Evolutionary conservation across 2,888 invertebrate species (phyloP).

Genomic region (Heteromurus nitidus): DNA sequence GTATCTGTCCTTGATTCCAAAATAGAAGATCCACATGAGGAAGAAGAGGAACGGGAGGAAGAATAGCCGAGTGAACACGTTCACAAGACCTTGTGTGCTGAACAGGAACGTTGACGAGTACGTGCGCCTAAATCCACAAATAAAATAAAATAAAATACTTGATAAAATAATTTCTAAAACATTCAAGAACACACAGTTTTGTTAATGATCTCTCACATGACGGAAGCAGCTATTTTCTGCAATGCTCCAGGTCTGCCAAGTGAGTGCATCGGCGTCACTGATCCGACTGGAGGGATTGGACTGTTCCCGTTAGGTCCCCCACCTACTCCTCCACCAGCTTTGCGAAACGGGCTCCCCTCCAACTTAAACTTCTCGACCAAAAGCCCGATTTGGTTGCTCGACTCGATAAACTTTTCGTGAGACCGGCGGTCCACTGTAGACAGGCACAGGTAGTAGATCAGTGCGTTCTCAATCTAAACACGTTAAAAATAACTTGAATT

Average conservation of each 20-base stretch:
- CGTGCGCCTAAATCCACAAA: constrained; percentile 79
- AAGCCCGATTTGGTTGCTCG: constrained; percentile 93
- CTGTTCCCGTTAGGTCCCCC: constrained; percentile 70
- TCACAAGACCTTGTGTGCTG: constrained; percentile 84
- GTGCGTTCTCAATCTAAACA: constrained; percentile 88
- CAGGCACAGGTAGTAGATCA: constrained; percentile 95
- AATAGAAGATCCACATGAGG: constrained; percentile 87
- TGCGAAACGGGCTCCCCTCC: constrained; percentile 87
- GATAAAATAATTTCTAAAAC: constrained; percentile 10
- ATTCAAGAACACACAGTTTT: too few relatives aligned
- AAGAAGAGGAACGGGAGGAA: constrained; percentile 83
- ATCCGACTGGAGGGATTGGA: constrained; percentile 57
- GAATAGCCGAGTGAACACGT: constrained; percentile 85
- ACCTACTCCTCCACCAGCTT: constrained; percentile 76
- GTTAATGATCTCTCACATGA: constrained; percentile 73
- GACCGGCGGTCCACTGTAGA: constrained; percentile 88
- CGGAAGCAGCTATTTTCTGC: constrained; percentile 82
- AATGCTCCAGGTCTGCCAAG: constrained; percentile 84
- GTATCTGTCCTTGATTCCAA: constrained; percentile 75
- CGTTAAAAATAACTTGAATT: constrained; percentile 6
- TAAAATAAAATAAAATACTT: not conserved
- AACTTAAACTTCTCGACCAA: constrained; percentile 93
- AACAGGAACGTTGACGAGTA: constrained; percentile 87
- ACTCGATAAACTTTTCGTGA: constrained; percentile 92
- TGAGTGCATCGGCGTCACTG: constrained; percentile 79